Base-by-base conservation (phyloP, 2,888 invertebrate species). In the Macrostomum cliftonense region DNA sequence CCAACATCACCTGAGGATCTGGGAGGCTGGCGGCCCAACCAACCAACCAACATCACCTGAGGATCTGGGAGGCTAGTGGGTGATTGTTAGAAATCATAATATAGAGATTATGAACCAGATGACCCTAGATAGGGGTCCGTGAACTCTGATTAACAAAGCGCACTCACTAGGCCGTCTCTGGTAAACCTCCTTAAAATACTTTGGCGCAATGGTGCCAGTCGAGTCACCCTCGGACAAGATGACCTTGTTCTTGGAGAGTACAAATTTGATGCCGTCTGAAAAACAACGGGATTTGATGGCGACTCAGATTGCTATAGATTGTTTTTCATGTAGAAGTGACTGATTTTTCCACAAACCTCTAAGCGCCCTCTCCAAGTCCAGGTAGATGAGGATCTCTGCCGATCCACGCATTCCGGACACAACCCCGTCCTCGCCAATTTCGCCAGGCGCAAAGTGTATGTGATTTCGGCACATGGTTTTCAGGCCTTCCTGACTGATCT, bases 381-480 rank as follows among this genome's bases (percentile, higher is more conserved):
- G 69, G 58, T 77, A 80, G 59, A 86, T 79, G 47, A 78, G 75
- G 43, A 83, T 61, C 60, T 83, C 73, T 45, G 76, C 73, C 54
- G 73, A 73, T 5, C 53, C 62, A 47, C 82, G 73, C 61, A 82
- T 73, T 1, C 82, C 82, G 69, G 81, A 81, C 37, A 77, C 73
- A 2, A 79, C 75, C 13, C 67, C 69, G 46, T 55, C 51, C 7
- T 74, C 70, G 39, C 76, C 77, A 58, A 76, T 76, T 46, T 61
- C 57, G 44, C 65, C 67, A 0, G 61, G 56, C 42, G 82, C 77
- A 61, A 84, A 79, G 65, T 85, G 85, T 52, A 84, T 79, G 61
- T 85, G 83, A 59, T 78, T 79, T 53, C 84, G 75, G 16, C 65
- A 74, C 81, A 83, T 81, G 43, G 79, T 76, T 63, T 74, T 77